Percentiles rank a stretch among this genome's conserved stretches.
Evolutionary conservation across 35 echinoderm and acorn worm genomes (phyloP).

Genomic region (Heliocidaris erythrogramma): DNA sequence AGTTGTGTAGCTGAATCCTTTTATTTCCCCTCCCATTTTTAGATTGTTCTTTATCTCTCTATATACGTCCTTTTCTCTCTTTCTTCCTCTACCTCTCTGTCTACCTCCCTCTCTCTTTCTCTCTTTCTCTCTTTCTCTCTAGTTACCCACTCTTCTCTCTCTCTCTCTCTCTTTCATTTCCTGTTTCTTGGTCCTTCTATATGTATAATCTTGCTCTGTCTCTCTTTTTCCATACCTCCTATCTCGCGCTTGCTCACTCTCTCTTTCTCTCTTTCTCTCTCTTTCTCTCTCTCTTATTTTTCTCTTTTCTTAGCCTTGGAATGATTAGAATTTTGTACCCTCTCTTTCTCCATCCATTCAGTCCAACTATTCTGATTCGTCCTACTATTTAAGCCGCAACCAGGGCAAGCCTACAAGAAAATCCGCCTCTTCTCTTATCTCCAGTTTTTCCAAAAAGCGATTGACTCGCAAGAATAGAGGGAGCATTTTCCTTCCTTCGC

Average conservation of each 20-base stretch:
- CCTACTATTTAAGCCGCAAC: neutral
- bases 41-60: neutral
- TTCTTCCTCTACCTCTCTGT: no score
- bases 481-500: neutral
- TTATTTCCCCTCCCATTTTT: neutral
- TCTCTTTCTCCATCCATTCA: neutral
- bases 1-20: no score
- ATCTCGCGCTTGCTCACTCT: no score
- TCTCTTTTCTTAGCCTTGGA: neutral
- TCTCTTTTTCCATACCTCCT: no score
- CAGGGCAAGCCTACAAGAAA: neutral
- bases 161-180: no score
- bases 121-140: no score
- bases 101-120: no score
- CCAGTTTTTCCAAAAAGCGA: slow-evolving; percentile 14
- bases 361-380: neutral
- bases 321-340: neutral
- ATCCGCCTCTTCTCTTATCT: slow-evolving; percentile 5
- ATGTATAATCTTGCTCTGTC: no score
- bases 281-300: neutral
- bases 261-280: no score
- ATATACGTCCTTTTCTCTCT: neutral
- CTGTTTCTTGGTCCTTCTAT: no score
- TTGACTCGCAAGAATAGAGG: neutral
- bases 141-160: no score